Conservation (phyloP, 2,797 vertebrate species). For the Pseudotriccus pelzelni region DNA sequence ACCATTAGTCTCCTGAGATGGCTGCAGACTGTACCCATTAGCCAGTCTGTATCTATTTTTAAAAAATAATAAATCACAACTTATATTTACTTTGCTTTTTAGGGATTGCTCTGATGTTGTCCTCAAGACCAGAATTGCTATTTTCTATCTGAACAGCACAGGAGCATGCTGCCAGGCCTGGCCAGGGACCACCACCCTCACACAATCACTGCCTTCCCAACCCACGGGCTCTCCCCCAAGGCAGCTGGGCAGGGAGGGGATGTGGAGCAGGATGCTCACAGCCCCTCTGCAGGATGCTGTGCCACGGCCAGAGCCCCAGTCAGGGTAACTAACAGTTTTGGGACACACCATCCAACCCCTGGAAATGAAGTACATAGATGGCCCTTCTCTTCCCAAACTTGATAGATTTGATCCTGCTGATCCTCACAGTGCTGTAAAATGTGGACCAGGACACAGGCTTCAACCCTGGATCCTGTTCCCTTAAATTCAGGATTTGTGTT, state of each 20-base stretch:
- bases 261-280: background rate
- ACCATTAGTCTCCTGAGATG: background rate
- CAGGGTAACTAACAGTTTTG: background rate
- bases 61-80: background rate
- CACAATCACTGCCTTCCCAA: background rate
- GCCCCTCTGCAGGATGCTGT: background rate
- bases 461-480: background rate
- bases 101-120: background rate
- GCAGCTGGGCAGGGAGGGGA: background rate
- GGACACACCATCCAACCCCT: background rate
- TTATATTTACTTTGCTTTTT: background rate
- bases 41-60: background rate
- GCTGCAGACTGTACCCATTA: background rate
- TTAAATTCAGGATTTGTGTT: background rate
- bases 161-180: background rate
- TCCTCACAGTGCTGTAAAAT: background rate
- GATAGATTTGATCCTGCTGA: background rate
- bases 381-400: background rate
- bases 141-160: background rate
- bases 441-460: background rate
- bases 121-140: background rate
- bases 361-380: background rate
- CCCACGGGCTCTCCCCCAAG: accelerated
- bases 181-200: background rate
- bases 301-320: background rate